A percentile compares a stretch with the other conserved stretches of the same genome.
Evolutionary conservation across 2,888 invertebrate genomes (phyloP).

Genomic region (Iselma pallidipennis): DNA sequence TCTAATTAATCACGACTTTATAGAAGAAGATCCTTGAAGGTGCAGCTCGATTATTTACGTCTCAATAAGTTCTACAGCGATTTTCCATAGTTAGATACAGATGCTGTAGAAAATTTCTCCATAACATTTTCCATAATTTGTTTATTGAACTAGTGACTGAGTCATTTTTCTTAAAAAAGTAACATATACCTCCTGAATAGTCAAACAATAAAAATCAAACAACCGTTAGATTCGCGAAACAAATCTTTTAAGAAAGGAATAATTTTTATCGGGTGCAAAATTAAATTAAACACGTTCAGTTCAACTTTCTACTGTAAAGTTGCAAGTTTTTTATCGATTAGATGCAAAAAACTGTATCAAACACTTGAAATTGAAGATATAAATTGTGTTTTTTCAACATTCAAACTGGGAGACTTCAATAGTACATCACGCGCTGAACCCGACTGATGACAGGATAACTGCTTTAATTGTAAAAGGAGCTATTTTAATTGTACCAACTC

Average conservation of each 20-base stretch:
- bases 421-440: conserved; percentile 17
- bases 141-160: too few species aligned
- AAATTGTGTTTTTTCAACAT: neutral
- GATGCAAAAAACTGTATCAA: neutral
- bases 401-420: conserved; percentile 8
- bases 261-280: too few species aligned
- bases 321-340: neutral
- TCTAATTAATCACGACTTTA: conserved; percentile 11
- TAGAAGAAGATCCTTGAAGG: conserved; percentile 14
- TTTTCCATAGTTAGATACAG: neutral
- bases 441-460: too few species aligned
- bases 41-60: conserved; percentile 9
- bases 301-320: too few species aligned
- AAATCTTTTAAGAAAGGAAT: too few species aligned
- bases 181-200: too few species aligned
- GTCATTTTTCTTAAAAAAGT: too few species aligned
- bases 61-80: neutral
- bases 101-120: too few species aligned
- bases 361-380: neutral
- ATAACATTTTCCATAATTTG: too few species aligned
- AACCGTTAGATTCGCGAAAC: too few species aligned
- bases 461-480: neutral
- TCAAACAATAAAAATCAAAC: too few species aligned
- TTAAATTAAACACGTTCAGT: too few species aligned
- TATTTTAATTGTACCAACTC: neutral